Conservation (phyloP, 37 sponge, comb jelly and placozoan species). For the Tethya wilhelma region DNA sequence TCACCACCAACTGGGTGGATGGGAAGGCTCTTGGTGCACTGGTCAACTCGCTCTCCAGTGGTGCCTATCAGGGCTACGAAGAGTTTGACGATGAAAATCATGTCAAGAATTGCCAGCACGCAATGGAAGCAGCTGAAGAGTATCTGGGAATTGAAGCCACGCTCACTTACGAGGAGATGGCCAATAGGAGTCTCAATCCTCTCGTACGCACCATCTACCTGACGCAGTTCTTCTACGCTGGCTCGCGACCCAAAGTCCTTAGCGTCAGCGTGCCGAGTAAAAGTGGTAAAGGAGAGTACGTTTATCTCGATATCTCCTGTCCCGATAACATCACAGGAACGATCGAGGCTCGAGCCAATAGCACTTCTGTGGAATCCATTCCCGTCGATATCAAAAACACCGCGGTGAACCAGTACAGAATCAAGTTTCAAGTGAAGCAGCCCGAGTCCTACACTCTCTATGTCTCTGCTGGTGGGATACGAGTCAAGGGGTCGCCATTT, state of each 20-base stretch:
- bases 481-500: slow-evolving; percentile 76
- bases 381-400: slow-evolving; percentile 6
- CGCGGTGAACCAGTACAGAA: not conserved
- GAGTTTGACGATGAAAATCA: slow-evolving; percentile 18
- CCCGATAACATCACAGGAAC: not conserved
- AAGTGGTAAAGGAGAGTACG: slow-evolving; percentile 35
- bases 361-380: slow-evolving; percentile 15
- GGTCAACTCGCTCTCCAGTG: slow-evolving; percentile 36
- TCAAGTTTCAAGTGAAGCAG: slow-evolving; percentile 24
- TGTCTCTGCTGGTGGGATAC: slow-evolving; percentile 38
- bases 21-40: slow-evolving; percentile 73
- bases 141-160: slow-evolving; percentile 65
- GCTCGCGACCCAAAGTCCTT: not conserved
- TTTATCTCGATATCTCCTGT: slow-evolving; percentile 14
- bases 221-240: slow-evolving; percentile 66
- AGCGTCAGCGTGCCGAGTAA: slow-evolving; percentile 21
- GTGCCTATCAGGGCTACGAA: slow-evolving; percentile 28
- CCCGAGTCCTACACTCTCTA: slow-evolving; percentile 51
- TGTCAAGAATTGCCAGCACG: slow-evolving; percentile 72
- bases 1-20: slow-evolving; percentile 69
- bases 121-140: slow-evolving; percentile 73
- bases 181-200: slow-evolving; percentile 71
- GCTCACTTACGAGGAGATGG: slow-evolving; percentile 67
- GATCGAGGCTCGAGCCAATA: not conserved
- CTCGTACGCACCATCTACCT: slow-evolving; percentile 84